Percentiles rank a stretch among this genome's conserved stretches.
Conservation (phyloP, 2,888 invertebrate species). For the Drosophila longiperda region DNA sequence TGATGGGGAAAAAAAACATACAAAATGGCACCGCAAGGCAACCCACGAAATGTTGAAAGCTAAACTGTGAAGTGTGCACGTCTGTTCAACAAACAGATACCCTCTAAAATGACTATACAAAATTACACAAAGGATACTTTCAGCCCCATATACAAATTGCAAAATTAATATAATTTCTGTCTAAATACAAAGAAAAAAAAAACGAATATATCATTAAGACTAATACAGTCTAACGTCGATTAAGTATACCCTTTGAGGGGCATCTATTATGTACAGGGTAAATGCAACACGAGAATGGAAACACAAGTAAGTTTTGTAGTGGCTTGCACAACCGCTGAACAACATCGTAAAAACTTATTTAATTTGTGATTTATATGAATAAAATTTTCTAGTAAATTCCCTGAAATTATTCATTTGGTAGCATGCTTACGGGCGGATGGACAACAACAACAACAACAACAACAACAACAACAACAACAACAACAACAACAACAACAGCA, state of each 20-base stretch:
- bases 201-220: neutral
- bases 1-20: constrained; percentile 16
- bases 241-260: neutral
- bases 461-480: constrained; percentile 24
- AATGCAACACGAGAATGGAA: constrained; percentile 41
- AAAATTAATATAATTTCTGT: neutral
- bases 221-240: neutral
- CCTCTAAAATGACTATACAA: neutral
- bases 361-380: constrained; percentile 79
- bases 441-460: constrained; percentile 22
- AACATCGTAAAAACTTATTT: constrained; percentile 79
- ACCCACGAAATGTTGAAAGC: constrained; percentile 30
- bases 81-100: constrained; percentile 1
- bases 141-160: neutral
- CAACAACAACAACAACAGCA: constrained; percentile 25
- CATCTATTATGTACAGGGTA: constrained; percentile 6
- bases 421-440: constrained; percentile 54
- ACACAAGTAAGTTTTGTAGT: constrained; percentile 77
- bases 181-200: neutral
- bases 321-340: constrained; percentile 75
- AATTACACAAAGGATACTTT: neutral
- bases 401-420: constrained; percentile 79
- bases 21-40: constrained; percentile 56
- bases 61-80: neutral
- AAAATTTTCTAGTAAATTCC: constrained; percentile 79